Percentiles rank a stretch among this genome's conserved stretches.
phyloP scores from a whole-genome alignment of 1,140 invertebrate species.

The Cherax destructor region DNA sequence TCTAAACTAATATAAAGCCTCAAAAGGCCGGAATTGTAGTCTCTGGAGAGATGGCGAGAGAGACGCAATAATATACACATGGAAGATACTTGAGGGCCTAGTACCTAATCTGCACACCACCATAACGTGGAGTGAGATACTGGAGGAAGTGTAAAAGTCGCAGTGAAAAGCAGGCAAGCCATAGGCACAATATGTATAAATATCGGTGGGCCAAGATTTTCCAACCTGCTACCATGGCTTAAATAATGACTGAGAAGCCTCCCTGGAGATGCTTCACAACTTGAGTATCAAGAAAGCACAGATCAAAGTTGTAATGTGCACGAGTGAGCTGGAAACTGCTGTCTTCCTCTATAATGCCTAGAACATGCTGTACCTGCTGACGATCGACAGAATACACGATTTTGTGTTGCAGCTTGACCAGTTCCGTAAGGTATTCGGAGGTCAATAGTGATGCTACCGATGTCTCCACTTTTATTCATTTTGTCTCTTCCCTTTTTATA shows the following conservation, averaged over 20 bases:
- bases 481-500: not conserved
- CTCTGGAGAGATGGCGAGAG: no score
- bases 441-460: not conserved
- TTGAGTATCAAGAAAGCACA: constrained; percentile 86
- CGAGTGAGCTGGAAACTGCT: constrained; percentile 90
- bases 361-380: constrained; percentile 87
- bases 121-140: no score
- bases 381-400: constrained; percentile 90
- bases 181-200: no score
- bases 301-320: constrained; percentile 92
- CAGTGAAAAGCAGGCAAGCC: no score
- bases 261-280: constrained; percentile 89
- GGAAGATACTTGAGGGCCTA: no score
- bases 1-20: no score
- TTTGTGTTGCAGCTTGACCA: constrained; percentile 86
- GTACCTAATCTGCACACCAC: no score
- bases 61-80: no score
- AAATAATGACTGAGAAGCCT: constrained; percentile 77
- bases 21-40: no score
- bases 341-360: constrained; percentile 89
- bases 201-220: no score
- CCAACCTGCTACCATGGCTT: not conserved
- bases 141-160: no score
- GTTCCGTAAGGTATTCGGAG: constrained; percentile 81
- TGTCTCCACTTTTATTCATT: not conserved